phyloP scores from a whole-genome alignment of 2,888 invertebrate genomes.

The Diarsia rubi region DNA sequence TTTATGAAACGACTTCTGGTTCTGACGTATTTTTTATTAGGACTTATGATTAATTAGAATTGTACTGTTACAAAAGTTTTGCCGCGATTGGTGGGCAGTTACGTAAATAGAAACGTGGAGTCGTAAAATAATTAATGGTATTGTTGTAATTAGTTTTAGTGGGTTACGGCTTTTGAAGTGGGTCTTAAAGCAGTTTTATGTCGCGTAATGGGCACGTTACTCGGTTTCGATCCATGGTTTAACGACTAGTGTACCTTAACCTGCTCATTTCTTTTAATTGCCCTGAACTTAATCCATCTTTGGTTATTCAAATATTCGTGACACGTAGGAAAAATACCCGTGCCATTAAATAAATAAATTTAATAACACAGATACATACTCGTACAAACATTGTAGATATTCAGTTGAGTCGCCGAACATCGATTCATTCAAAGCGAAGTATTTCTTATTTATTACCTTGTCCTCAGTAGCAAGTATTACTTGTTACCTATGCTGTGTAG shows the following conservation, averaged over 20 bases:
- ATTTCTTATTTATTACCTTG: conserved; percentile 48
- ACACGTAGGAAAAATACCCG: not conserved
- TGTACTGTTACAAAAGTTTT: conserved; percentile 43
- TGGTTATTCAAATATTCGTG: not conserved
- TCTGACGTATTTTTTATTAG: conserved; percentile 56
- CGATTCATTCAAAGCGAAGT: conserved; percentile 18
- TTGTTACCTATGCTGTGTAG: conserved; percentile 23
- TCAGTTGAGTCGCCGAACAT: not conserved
- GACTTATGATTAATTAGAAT: conserved; percentile 52
- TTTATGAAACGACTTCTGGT: conserved; percentile 69
- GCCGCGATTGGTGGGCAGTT: conserved; percentile 25
- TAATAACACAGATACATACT: not conserved
- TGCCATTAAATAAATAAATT: not conserved
- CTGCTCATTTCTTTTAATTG: not conserved
- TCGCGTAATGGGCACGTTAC: not conserved
- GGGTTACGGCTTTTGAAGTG: conserved; percentile 22
- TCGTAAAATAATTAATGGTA: conserved; percentile 35
- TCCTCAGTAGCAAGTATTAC: conserved; percentile 28
- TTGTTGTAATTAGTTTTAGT: conserved; percentile 48
- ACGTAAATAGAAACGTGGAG: conserved; percentile 33
- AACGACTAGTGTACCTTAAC: not conserved
- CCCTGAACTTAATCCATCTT: not conserved
- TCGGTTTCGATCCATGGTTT: conserved; percentile 4
- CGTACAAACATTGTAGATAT: not conserved
- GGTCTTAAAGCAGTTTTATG: conserved; percentile 5